These are phyloP conservation scores for Chascanopsetta lugubris DNA, from an alignment of 2,113 vertebrate species.

Conservation along the genomic window DNA sequence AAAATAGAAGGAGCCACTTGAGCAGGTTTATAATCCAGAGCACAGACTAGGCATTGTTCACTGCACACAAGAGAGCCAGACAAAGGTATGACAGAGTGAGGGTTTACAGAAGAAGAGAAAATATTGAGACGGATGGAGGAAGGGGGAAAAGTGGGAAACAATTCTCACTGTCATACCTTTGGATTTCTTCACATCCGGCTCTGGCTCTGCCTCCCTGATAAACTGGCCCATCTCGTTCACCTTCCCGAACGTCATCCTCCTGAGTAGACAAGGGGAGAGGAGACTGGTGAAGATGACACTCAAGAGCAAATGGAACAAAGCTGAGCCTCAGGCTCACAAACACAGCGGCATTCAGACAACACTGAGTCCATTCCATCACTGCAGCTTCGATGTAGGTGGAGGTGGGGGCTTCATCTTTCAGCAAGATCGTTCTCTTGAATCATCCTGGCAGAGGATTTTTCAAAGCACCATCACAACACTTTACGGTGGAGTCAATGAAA, in stretches of 20 bases:
- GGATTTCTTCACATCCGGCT: constrained; percentile 98
- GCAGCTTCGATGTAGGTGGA: not conserved
- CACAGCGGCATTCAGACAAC: not conserved
- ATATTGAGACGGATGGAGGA: constrained; percentile 1
- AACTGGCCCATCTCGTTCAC: constrained; percentile 98
- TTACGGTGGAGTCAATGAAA: constrained; percentile 12
- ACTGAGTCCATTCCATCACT: not conserved
- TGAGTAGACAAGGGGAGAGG: constrained; percentile 69
- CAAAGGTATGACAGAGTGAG: constrained; percentile 27
- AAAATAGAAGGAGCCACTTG: constrained; percentile 23
- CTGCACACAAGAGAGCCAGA: constrained; percentile 24
- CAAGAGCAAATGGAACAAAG: constrained; percentile 22
- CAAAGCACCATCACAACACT: constrained; percentile 12
- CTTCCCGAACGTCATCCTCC: constrained; percentile 97
- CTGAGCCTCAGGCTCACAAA: constrained; percentile 10
- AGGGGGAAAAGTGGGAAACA: not conserved
- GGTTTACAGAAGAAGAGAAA: not conserved
- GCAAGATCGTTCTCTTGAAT: constrained; percentile 6
- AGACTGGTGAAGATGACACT: constrained; percentile 23
- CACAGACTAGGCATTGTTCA: constrained; percentile 20
- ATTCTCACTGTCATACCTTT: constrained; percentile 82
- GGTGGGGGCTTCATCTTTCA: constrained; percentile 2
- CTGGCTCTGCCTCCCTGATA: constrained; percentile 96
- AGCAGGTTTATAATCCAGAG: constrained; percentile 39
- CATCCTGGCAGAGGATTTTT: not conserved